Percentiles rank a stretch among this genome's conserved stretches.
These are phyloP conservation scores for Syngnathoides biaculeatus DNA, from an alignment of 2,113 vertebrate genomes.

Conservation along the genomic window DNA sequence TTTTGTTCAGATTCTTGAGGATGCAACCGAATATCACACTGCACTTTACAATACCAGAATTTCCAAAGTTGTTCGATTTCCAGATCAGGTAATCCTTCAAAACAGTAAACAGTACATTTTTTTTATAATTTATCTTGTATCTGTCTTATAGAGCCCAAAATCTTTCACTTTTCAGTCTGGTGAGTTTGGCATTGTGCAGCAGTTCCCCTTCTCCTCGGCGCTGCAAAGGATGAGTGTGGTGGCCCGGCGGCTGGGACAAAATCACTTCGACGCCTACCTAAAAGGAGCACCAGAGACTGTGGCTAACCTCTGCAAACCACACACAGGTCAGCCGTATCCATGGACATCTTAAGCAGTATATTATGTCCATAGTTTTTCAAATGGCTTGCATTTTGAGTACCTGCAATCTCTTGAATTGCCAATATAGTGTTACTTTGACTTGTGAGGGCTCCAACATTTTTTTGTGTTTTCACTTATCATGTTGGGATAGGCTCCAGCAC, in stretches of 20 bases:
- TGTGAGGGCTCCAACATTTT: too few relatives aligned
- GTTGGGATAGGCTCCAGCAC: too few relatives aligned
- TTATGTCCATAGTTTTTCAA: not conserved
- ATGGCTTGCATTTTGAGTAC: not conserved
- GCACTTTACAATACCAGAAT: slow-evolving; percentile 90
- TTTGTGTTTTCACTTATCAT: too few relatives aligned
- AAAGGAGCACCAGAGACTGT: slow-evolving; percentile 94
- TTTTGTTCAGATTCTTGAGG: slow-evolving; percentile 83
- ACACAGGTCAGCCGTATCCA: slow-evolving; percentile 76
- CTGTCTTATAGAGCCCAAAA: slow-evolving; percentile 63
- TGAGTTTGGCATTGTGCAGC: slow-evolving; percentile 91
- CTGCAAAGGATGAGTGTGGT: slow-evolving; percentile 94
- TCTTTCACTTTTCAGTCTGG: slow-evolving; percentile 69
- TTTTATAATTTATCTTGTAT: slow-evolving; percentile 65
- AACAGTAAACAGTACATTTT: not conserved
- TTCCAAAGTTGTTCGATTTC: slow-evolving; percentile 92
- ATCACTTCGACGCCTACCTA: slow-evolving; percentile 89
- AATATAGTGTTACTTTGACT: too few relatives aligned
- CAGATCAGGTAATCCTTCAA: slow-evolving; percentile 72
- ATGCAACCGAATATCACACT: slow-evolving; percentile 93
- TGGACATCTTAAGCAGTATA: not conserved
- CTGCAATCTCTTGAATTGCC: not conserved
- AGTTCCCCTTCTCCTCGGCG: slow-evolving; percentile 92
- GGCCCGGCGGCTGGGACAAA: slow-evolving; percentile 82
- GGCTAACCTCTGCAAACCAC: slow-evolving; percentile 84